phyloP scores from a whole-genome alignment of 2,888 invertebrate species.

The Tetragonisca angustula region DNA sequence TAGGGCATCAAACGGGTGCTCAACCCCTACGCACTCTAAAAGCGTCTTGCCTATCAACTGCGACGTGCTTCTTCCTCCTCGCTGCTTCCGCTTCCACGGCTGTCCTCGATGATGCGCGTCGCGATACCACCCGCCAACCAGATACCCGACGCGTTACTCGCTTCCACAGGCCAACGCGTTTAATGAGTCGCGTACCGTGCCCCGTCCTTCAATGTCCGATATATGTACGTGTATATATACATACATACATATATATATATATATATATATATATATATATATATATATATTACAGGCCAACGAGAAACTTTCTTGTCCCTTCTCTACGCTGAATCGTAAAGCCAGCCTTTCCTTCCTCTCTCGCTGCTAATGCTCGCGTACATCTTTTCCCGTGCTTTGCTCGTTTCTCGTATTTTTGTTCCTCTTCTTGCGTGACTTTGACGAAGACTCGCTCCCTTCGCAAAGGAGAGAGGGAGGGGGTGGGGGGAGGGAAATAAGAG shows the following conservation, averaged over 20 bases:
- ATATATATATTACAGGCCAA: not conserved
- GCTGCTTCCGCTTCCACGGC: conserved; percentile 38
- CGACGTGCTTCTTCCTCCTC: conserved; percentile 55
- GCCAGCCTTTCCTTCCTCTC: not conserved
- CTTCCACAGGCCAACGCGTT: conserved; percentile 25
- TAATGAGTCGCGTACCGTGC: conserved; percentile 19
- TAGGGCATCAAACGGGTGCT: conserved; percentile 80
- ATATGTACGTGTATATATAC: too few relatives aligned
- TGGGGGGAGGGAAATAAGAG: not conserved
- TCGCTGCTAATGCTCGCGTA: not conserved
- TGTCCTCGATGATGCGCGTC: conserved; percentile 24
- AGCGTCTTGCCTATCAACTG: conserved; percentile 67
- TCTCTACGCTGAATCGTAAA: not conserved
- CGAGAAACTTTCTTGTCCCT: not conserved
- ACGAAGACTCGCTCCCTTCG: not conserved
- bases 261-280: too few relatives aligned
- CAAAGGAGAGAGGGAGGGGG: not conserved
- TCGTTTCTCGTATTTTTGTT: not conserved
- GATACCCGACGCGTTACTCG: not conserved
- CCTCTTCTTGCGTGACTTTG: not conserved
- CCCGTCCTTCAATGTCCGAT: not conserved
- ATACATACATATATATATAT: too few relatives aligned
- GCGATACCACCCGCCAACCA: conserved; percentile 29
- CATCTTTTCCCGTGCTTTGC: not conserved
- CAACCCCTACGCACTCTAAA: conserved; percentile 78